Conservation (phyloP, 2,113 vertebrate genomes). For the Oncorhynchus clarkii region DNA sequence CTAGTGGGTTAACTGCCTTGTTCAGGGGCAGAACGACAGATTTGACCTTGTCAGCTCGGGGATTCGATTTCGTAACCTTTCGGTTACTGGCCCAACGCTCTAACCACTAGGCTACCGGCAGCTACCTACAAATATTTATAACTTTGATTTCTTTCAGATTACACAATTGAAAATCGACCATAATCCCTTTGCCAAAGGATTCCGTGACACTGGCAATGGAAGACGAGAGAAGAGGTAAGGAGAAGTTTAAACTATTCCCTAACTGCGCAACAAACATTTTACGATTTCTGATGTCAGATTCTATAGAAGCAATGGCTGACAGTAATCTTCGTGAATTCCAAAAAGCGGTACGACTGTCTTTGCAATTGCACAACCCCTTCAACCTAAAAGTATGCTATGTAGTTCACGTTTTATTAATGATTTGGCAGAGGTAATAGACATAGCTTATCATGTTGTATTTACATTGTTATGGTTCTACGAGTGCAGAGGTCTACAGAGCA, state of each 20-base stretch:
- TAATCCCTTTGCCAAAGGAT: constrained; percentile 98
- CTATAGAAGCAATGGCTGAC: not conserved
- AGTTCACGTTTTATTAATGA: not conserved
- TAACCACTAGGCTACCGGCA: no score
- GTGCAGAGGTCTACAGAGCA: not conserved
- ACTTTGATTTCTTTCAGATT: constrained; percentile 77
- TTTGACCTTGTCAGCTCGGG: no score
- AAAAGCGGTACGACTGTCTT: not conserved
- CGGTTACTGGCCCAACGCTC: no score
- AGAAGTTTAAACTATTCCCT: not conserved
- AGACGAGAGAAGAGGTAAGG: constrained; percentile 95
- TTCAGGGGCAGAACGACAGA: no score
- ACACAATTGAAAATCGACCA: constrained; percentile 99
- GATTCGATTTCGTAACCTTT: no score
- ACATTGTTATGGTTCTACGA: not conserved
- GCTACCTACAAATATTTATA: not conserved
- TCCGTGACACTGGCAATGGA: constrained; percentile 97
- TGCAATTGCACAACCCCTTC: not conserved
- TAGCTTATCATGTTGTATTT: not conserved
- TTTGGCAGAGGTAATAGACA: not conserved
- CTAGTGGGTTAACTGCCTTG: no score
- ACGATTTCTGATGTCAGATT: not conserved
- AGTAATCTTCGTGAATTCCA: constrained; percentile 2
- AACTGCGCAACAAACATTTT: not conserved
- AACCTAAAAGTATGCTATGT: not conserved